Evolutionary conservation across 2,888 invertebrate species (phyloP), one percentile per base, ranked within the genome.

Genomic region (Dascillus cervinus): DNA sequence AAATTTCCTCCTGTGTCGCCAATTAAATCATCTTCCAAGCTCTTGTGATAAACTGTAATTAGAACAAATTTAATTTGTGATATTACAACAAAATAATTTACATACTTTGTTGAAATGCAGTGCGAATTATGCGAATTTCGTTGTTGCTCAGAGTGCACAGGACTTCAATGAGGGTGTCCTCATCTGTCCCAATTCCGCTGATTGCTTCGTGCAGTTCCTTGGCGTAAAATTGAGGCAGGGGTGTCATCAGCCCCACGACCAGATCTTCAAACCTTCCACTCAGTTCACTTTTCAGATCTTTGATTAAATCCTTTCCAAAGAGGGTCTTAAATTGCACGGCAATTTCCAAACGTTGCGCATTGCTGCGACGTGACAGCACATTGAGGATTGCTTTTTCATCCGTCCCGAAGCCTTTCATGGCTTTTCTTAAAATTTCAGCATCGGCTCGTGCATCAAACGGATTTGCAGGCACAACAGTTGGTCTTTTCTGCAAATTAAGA

Each of bases 1-100:
- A 96, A 95, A 56, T 82, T 82, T 8, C 95, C 95, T 26, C 88
- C 88, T 2, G 94, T 94, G 60, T 96, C 96, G 27, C 82, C 79
- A 41, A 74, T 75, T 13, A 95, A 65, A 58, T 91, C 91, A 29
- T 81, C 75, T 55, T 91, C 91, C 49, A 92, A 69, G 23, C 79
- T 71, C 34, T 70, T 75, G 20, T 78, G 77, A 55, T 77, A 89
- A 57, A 84, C 90, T 90, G 62, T 19, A 67, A 66, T 24, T 2
- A n/a, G n/a, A n/a, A n/a, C n/a, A n/a, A n/a, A n/a, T n/a, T n/a
- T n/a, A n/a, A n/a, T n/a, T n/a, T n/a, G n/a, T n/a, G n/a, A n/a
- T n/a, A n/a, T n/a, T n/a, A n/a, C n/a, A n/a, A n/a, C n/a, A n/a
- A n/a, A n/a, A n/a, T n/a, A n/a, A n/a, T 14, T 9, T 27, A 75